Base-by-base conservation (phyloP, 1,140 invertebrate species). In the Drosophila parvula region DNA sequence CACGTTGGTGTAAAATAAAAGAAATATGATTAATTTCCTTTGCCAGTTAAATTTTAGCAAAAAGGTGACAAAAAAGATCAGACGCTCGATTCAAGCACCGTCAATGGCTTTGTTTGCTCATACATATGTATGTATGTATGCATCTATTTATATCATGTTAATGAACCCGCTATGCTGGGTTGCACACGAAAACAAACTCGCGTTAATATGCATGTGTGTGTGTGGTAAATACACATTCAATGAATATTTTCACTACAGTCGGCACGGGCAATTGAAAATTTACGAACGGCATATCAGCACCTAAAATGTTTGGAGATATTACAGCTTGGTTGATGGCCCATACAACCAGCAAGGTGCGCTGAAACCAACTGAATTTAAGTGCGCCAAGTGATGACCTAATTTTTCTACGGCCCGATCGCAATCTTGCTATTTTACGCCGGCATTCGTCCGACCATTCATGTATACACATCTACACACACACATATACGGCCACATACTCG, bases 81-180 rank as follows among this genome's bases (percentile, higher is more conserved):
- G 11, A 14, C 3, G 18, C 16, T 8, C 12, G 12, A 16, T 63
- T 18, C 10, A 14, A 22, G 16, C 40, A 28, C 40, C 61, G 16
- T 5, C 7, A 8, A 62, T 38, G 12, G 22, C 27, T 38, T 38
- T n/a, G 34, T 27, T 53, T 55, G 34, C n/a, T n/a, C 14, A 40
- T 27, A 58, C 16, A 28, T 45, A 50, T n/a, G 16, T 14, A 30
- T 48, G 18, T 27, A 43, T 22, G n/a, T 43, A 22, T 2, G n/a
- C 57, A 41, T 55, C 16, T 50, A 58, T 28, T 18, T n/a, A 55
- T 70, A 16, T 44, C 11, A 48, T 28, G 44, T 58, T 73, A 73
- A 71, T 59, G 44, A 73, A 60, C 38, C 47, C 45, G 53, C 30
- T 45, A 69, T 55, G 41, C 67, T 56, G 48, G 27, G 64, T 34